Percentiles rank a stretch among this genome's conserved stretches.
Conservation (phyloP, 2,113 vertebrate species). For the Neopipo cinnamomea region DNA sequence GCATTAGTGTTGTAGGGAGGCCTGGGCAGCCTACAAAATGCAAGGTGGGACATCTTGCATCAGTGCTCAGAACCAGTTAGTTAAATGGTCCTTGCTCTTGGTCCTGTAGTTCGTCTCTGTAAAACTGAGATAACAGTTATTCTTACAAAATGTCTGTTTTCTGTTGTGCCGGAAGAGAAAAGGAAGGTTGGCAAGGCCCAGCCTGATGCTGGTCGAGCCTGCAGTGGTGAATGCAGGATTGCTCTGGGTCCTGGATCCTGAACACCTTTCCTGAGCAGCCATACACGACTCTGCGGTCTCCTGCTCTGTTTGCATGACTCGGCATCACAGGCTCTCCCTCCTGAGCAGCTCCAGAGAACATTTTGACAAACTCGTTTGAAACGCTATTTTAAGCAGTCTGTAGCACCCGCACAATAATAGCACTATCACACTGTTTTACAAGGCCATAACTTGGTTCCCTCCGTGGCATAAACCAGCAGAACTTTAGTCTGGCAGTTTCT, state of each 20-base stretch:
- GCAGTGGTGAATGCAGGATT: not conserved
- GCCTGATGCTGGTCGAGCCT: not conserved
- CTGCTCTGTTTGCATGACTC: not conserved
- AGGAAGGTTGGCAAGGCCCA: not conserved
- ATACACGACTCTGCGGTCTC: rapidly evolving
- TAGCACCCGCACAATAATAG: not conserved
- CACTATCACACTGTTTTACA: constrained; percentile 45
- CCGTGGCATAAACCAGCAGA: not conserved
- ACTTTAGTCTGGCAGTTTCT: constrained; percentile 15
- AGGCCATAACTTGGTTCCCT: not conserved
- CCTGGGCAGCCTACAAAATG: not conserved
- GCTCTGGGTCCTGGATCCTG: rapidly evolving
- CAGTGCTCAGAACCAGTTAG: not conserved
- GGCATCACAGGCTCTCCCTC: not conserved
- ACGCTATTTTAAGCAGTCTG: not conserved
- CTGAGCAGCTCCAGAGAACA: not conserved
- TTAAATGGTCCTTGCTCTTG: not conserved
- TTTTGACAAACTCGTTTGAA: not conserved
- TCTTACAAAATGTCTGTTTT: not conserved
- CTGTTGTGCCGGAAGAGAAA: not conserved
- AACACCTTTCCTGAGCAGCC: not conserved
- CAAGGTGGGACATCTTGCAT: not conserved
- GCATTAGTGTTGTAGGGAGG: not conserved
- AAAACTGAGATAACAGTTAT: not conserved
- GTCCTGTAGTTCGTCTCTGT: not conserved